Evolutionary conservation across 2,113 vertebrate species (phyloP).

Genomic region (Nannobrachium achirus): DNA sequence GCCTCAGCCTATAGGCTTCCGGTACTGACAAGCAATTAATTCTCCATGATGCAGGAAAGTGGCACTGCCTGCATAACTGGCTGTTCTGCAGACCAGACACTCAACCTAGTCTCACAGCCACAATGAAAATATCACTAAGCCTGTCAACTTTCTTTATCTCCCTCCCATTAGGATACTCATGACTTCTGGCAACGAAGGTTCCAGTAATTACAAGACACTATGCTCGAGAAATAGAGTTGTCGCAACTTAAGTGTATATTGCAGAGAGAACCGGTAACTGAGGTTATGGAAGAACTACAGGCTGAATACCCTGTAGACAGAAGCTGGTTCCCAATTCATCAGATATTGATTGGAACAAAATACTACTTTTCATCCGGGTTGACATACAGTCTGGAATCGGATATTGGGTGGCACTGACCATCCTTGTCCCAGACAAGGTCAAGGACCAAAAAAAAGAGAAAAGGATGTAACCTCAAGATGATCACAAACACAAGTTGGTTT

Average conservation of each 20-base stretch:
- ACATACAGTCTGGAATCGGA: not conserved
- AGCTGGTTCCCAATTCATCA: not conserved
- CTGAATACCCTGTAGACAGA: not conserved
- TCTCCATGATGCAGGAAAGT: constrained; percentile 9
- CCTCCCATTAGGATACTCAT: constrained; percentile 5
- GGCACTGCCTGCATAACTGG: not conserved
- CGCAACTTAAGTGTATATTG: not conserved
- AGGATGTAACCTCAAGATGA: not conserved
- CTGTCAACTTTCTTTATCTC: constrained; percentile 15
- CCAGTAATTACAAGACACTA: constrained; percentile 38
- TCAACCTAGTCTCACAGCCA: constrained; percentile 29
- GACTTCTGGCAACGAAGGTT: constrained; percentile 17
- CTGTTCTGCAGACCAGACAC: not conserved
- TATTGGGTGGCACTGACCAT: not conserved
- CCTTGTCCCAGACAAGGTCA: constrained; percentile 13
- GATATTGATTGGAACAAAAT: constrained; percentile 22
- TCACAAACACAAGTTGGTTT: not conserved
- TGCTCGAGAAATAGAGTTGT: constrained; percentile 22
- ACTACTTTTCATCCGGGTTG: not conserved
- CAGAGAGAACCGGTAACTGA: constrained; percentile 9
- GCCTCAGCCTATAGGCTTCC: not conserved
- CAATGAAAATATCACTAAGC: constrained; percentile 24
- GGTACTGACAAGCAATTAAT: constrained; percentile 1
- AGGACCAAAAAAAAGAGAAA: not conserved
- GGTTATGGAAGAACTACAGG: not conserved